Base-by-base conservation (phyloP, 2,888 invertebrate species). In the Galeopsomyia nigrocyanea region DNA sequence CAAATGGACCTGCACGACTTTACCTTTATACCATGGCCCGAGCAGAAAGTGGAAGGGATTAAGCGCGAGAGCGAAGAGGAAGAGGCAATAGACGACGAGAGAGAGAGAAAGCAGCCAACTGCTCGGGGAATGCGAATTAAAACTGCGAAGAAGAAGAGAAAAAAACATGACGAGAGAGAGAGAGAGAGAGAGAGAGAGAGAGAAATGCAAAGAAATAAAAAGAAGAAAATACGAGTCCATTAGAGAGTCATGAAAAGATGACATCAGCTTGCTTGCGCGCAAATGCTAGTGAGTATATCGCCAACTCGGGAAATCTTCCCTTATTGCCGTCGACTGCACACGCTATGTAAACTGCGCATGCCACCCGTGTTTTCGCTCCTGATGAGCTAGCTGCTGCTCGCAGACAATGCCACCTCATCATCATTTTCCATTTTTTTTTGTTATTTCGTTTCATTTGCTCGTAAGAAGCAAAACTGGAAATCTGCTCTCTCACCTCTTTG, bases 1-100 rank as follows among this genome's bases (percentile, higher is more conserved):
- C 77, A 76, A 78, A 78, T 79, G 78, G 76, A 79, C 78, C 75
- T 75, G 53, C 65, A 57, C 60, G 64, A 61, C 68, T 72, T 56
- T 47, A 57, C 17, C 50, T 62, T 49, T 22, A 50, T 21, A 51
- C 46, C 60, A 21, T 56, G 21, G 55, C 17, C 17, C n/a, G 39
- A 53, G 17, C 7, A 17, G 19, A 53, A 17, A 53, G 53, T 53
- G 53, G 53, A 53, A 19, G 53, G 53, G 53, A 53, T 53, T 53
- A 19, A 21, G 53, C 53, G 9, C 46, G 58, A 21, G 53, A n/a
- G 9, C 46, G 58, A 51, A 39, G 39, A 47, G 19, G 56, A 62
- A 55, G 50, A 68, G 65, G 68, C 61, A 39, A 19, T 14, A 14
- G 69, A 70, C 66, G 61, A 61, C 56, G 64, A 56, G 64, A 50